These are phyloP conservation scores for Drosophila pegasa DNA, from an alignment of 2,888 invertebrate species.

Conservation along the genomic window DNA sequence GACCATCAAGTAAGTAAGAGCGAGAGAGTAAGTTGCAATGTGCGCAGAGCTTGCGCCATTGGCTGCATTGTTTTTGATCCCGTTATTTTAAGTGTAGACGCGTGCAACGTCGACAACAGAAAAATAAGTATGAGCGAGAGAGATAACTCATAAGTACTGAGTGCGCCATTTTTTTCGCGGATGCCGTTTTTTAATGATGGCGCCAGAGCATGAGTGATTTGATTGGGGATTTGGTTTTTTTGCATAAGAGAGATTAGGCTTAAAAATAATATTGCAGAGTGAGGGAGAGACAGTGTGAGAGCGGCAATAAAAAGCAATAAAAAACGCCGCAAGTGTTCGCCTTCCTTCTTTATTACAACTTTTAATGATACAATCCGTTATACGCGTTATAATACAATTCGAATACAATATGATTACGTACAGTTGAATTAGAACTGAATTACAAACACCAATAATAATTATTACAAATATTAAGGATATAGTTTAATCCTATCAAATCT, in stretches of 20 bases:
- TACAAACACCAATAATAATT: constrained; percentile 23
- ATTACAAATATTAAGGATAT: constrained; percentile 25
- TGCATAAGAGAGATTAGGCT: too few relatives aligned
- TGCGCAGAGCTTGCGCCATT: not conserved
- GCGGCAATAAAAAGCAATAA: not conserved
- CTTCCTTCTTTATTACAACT: constrained; percentile 60
- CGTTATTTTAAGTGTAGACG: not conserved
- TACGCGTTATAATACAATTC: constrained; percentile 41
- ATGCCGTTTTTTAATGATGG: too few relatives aligned
- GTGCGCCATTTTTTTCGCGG: too few relatives aligned
- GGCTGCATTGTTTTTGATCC: not conserved
- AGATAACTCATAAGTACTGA: too few relatives aligned
- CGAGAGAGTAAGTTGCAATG: not conserved
- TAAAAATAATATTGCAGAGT: too few relatives aligned
- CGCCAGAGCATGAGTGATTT: not conserved
- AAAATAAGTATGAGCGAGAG: not conserved
- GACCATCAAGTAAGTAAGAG: not conserved
- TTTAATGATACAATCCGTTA: constrained; percentile 45
- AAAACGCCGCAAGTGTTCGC: constrained; percentile 21
- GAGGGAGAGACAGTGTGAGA: too few relatives aligned
- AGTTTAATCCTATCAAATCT: constrained; percentile 24
- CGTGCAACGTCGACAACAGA: not conserved
- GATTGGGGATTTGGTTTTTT: not conserved
- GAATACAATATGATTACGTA: constrained; percentile 49
- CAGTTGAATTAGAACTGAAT: constrained; percentile 39